Evolutionary conservation across 2,888 invertebrate genomes (phyloP), one percentile per base, ranked within the genome.

Genomic region (Meganola albula): DNA sequence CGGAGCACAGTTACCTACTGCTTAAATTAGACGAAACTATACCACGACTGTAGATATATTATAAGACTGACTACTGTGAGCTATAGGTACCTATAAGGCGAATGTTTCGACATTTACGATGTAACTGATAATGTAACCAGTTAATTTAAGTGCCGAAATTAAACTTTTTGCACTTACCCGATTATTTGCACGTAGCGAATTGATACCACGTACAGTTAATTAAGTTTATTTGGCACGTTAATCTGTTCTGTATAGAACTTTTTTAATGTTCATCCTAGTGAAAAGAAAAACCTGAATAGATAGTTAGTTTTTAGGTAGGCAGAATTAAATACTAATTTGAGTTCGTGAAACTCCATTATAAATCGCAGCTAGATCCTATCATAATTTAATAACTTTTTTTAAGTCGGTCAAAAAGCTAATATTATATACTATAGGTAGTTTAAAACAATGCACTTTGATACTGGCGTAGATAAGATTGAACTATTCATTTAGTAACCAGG

Each of bases 1-100:
- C 55, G 60, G 60, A 63, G 42, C 61, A 56, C 60, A 51, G 63
- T 60, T 63, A 52, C 40, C 40, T 50, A 49, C 44, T 48, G 37
- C 51, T 54, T 57, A 50, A 53, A 47, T 55, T 48, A 31, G 48
- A 49, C 35, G 32, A 45, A 58, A n/a, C n/a, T n/a, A n/a, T n/a
- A n/a, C n/a, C n/a, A n/a, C n/a, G n/a, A n/a, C n/a, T n/a, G n/a
- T n/a, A n/a, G n/a, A n/a, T n/a, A n/a, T n/a, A n/a, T n/a, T n/a
- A n/a, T n/a, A n/a, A n/a, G n/a, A n/a, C n/a, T n/a, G n/a, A n/a
- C n/a, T n/a, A n/a, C n/a, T n/a, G n/a, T n/a, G n/a, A n/a, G n/a
- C n/a, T n/a, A n/a, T n/a, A n/a, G n/a, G n/a, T n/a, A n/a, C n/a
- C n/a, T n/a, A n/a, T n/a, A n/a, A n/a, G n/a, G n/a, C 34, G 45